Evolutionary conservation across 37 sponge, comb jelly and placozoan genomes (phyloP), one percentile per base, ranked within the genome.

Genomic region (Oopsacas minuta): DNA sequence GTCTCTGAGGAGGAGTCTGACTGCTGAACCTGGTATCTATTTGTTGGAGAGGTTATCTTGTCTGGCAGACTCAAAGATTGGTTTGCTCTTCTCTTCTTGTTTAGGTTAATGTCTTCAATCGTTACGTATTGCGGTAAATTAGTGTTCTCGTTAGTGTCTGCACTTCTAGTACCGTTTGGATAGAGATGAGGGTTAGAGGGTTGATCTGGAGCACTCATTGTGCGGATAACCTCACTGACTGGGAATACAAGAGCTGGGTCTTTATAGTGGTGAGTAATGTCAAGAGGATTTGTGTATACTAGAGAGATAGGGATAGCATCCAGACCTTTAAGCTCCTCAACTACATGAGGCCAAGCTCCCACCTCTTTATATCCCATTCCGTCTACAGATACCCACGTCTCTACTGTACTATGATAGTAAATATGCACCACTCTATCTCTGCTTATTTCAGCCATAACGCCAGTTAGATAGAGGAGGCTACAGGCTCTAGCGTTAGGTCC

Each of bases 381-480:
- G 75, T 61, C 75, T 34, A 61, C 75, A 3, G 75, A 61, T 34
- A 61, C 75, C 75, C 75, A 61, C 32, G 75, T 61, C 75, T n/a
- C 28, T 34, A 61, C 32, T 12, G 28, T 34, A 25, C 28, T 61
- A 34, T 61, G 75, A 34, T 61, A 61, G 75, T 61, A 61, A 3
- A 61, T 25, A 34, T 61, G 75, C 75, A 61, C 28, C 22, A 61
- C 75, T 34, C 75, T 3, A 5, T 61, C 75, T 34, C 30, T 10
- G 75, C 28, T 25, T 7, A 61, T 61, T 34, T 61, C 75, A 25
- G 75, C 75, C 75, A 61, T 61, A 7, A 61, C 17, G 32, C 75
- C 75, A 34, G 75, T 61, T 34, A 61, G 75, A 34, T 61, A 61
- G 75, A 61, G 75, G 75, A 61, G 75, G 32, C 32, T 12, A 3